Conservation (phyloP, 2,797 vertebrate species). For the Enoplosus armatus region DNA sequence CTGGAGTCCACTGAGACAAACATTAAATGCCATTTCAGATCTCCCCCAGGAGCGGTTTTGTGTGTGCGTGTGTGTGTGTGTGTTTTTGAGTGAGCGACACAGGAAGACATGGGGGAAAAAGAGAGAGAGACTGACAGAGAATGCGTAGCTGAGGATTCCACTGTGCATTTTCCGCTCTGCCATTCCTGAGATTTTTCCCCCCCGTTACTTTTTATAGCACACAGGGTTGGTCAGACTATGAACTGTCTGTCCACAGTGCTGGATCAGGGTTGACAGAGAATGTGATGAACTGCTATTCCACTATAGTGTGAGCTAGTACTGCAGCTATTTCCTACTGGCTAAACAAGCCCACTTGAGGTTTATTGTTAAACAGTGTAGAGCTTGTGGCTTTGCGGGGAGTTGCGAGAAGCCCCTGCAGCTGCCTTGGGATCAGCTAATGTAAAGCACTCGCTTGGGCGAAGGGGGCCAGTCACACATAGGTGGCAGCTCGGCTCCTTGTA, state of each 20-base stretch:
- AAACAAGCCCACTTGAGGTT: constrained; percentile 47
- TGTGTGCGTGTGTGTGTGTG: background rate
- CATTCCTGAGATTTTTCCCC: constrained; percentile 69
- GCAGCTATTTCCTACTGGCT: constrained; percentile 45
- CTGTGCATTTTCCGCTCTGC: constrained; percentile 72
- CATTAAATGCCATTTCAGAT: constrained; percentile 51
- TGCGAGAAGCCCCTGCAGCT: constrained; percentile 63
- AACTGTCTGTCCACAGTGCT: constrained; percentile 50
- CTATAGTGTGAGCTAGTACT: constrained; percentile 36
- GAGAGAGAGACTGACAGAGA: constrained; percentile 42
- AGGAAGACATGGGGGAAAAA: constrained; percentile 43
- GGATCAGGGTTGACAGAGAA: constrained; percentile 49
- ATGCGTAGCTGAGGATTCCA: constrained; percentile 63
- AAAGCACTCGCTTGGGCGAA: constrained; percentile 43
- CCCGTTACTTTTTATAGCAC: constrained; percentile 76
- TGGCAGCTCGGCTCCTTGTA: constrained; percentile 61
- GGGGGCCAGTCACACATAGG: constrained; percentile 54
- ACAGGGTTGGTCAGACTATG: constrained; percentile 46
- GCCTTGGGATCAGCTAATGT: constrained; percentile 50
- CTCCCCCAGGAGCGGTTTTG: constrained; percentile 30
- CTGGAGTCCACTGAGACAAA: constrained; percentile 19
- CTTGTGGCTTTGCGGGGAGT: constrained; percentile 63
- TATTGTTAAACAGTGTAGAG: constrained; percentile 49
- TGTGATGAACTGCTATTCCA: constrained; percentile 48
- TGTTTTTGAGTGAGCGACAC: constrained; percentile 19